A percentile compares a stretch with the other conserved stretches of the same genome.
Evolutionary conservation across 2,113 vertebrate species (phyloP).

Genomic region (Daboia siamensis): DNA sequence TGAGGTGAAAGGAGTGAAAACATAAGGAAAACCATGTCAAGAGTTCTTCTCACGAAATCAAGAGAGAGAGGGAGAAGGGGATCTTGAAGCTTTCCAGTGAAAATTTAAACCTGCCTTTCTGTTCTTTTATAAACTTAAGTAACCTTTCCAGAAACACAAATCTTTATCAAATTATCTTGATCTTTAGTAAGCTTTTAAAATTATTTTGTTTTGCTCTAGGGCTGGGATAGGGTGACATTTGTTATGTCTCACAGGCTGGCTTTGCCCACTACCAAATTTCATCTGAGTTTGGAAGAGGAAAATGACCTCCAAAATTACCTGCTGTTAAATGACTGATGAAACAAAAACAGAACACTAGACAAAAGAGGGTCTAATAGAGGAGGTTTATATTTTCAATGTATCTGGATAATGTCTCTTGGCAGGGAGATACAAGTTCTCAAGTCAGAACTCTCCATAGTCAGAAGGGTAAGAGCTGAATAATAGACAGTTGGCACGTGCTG

Average conservation of each 20-base stretch:
- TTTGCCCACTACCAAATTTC: not conserved
- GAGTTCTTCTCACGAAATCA: not conserved
- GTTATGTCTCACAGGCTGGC: conserved; percentile 16
- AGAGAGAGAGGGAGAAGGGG: not conserved
- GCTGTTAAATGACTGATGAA: conserved; percentile 26
- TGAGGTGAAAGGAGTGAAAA: not conserved
- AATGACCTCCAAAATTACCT: conserved; percentile 43
- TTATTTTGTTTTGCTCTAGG: conserved; percentile 23
- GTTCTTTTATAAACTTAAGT: conserved; percentile 12
- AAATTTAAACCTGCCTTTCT: conserved; percentile 10
- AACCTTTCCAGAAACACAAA: conserved; percentile 6
- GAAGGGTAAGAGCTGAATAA: conserved; percentile 52
- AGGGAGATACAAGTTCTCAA: conserved; percentile 59
- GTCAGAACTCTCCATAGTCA: conserved; percentile 50
- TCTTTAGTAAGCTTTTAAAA: conserved; percentile 29
- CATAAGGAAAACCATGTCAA: not conserved
- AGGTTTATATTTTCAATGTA: conserved; percentile 44
- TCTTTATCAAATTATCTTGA: not conserved
- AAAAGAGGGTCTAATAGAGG: conserved; percentile 41
- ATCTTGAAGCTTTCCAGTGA: not conserved
- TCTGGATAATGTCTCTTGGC: conserved; percentile 62
- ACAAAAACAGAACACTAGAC: conserved; percentile 24
- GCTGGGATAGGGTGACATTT: conserved; percentile 12
- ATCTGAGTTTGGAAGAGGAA: conserved; percentile 38
- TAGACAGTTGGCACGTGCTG: conserved; percentile 51